A percentile compares a stretch with the other conserved stretches of the same genome.
phyloP scores from a whole-genome alignment of 30 jellyfish, hydroid and myxozoan genomes.

The Turritopsis rubra region DNA sequence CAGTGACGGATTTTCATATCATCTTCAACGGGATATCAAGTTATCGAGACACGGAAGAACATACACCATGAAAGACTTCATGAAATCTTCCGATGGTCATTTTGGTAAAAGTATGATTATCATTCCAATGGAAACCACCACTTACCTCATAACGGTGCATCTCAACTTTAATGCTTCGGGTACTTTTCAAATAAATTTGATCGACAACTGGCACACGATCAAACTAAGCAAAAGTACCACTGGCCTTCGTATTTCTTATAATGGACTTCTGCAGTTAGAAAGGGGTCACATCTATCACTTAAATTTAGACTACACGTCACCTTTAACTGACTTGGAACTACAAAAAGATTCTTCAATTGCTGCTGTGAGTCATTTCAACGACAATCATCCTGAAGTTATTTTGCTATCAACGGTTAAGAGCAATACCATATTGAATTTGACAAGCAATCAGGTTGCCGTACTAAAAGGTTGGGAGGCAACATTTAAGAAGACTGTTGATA shows the following conservation, averaged over 20 bases:
- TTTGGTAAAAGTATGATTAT: not conserved
- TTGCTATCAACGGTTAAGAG: not conserved
- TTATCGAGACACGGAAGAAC: not conserved
- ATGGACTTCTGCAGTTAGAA: not conserved
- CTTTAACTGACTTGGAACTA: not conserved
- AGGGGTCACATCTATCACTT: not conserved
- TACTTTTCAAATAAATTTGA: not conserved
- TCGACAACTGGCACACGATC: not conserved
- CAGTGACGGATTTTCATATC: not conserved
- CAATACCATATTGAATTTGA: not conserved
- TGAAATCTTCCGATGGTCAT: not conserved
- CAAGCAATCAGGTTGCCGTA: not conserved
- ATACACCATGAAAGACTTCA: not conserved
- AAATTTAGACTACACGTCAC: not conserved
- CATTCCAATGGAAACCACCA: not conserved
- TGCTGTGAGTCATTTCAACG: not conserved
- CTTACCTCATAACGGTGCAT: not conserved
- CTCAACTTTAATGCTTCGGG: not conserved
- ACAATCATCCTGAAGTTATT: not conserved
- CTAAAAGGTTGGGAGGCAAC: not conserved
- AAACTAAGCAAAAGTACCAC: not conserved
- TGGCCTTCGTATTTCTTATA: not conserved
- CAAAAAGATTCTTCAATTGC: not conserved
- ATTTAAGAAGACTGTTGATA: not conserved
- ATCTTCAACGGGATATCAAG: not conserved